phyloP scores from a whole-genome alignment of 2,797 vertebrate species.

The Tenualosa thibaudeaui region DNA sequence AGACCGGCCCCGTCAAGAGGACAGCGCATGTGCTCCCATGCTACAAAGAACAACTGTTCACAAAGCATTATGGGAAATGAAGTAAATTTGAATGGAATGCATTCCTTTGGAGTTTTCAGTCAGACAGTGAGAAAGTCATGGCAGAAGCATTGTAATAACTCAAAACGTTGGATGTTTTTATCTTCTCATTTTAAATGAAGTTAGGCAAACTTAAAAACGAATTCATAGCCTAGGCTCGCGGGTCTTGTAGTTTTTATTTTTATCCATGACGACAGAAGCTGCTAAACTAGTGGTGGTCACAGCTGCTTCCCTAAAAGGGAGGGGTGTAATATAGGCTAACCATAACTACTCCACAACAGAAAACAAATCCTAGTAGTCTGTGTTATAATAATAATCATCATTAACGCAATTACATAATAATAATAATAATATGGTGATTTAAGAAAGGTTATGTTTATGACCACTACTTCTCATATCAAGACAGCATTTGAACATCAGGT shows the following conservation, averaged over 20 bases:
- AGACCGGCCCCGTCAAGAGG: constrained; percentile 52
- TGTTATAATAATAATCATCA: neutral
- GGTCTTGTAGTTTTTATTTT: constrained; percentile 22
- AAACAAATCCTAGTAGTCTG: no score
- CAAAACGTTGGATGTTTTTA: neutral
- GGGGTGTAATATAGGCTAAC: neutral
- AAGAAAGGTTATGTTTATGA: no score
- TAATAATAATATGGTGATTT: no score
- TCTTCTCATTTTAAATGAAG: neutral
- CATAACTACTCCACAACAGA: neutral
- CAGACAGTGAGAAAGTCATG: neutral
- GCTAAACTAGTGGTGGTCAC: constrained; percentile 10
- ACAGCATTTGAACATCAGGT: no score
- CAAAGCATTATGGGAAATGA: constrained; percentile 56
- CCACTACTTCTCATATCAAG: no score
- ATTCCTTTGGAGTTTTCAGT: neutral
- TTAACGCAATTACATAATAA: no score
- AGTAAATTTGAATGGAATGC: constrained; percentile 37
- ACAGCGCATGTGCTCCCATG: constrained; percentile 57
- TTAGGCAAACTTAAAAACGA: neutral
- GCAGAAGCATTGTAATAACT: no score
- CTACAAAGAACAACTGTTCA: constrained; percentile 35
- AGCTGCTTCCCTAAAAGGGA: constrained; percentile 20
- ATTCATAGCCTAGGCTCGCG: neutral
- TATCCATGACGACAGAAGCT: constrained; percentile 19